Base-by-base conservation (phyloP, 2,113 vertebrate genomes). In the Hymenochirus boettgeri region DNA sequence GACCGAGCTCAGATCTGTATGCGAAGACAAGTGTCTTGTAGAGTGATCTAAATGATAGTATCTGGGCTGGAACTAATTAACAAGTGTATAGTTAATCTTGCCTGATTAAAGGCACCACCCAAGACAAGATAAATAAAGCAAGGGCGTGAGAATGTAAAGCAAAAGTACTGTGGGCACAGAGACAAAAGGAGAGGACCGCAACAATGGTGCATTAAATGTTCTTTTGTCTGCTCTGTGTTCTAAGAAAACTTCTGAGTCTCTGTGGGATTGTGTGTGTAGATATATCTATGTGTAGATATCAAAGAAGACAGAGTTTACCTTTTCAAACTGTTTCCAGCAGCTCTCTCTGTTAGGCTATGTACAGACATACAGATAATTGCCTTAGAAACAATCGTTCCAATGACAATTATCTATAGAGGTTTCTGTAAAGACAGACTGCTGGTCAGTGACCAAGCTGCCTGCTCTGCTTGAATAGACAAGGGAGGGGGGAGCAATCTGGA, bases 91-190 rank as follows among this genome's bases (percentile, higher is more conserved):
- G n/a, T 10, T 42, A 17, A 62, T 63, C 47, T 42, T 23, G 12
- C 24, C 24, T 26, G 37, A 45, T 59, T 46, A 59, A 13, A 18
- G 24, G 57, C 39, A 29, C 23, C 17, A 54, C 23, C 50, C 61
- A 27, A 27, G 17, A 42, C 31, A 62, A 54, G 27, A 52, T 63
- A 63, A 53, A 53, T 42, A 45, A 52, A 42, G 23, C 22, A 58
- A 9, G 50, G 58, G 25, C 12, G 21, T 50, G 25, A n/a, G 45
- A 39, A 53, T 17, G 11, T 25, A n/a, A 62, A 50, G 2, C 23
- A 26, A 17, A 7, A 62, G 22, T 29, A 12, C 15, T 11, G 18
- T 23, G 18, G 31, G 8, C 5, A 22, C 11, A 51, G 19, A 23
- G 19, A 51, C 47, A 51, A 12, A 51, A 21, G 22, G 21, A 23